These are phyloP conservation scores for Urophycis tenuis DNA, from an alignment of 2,797 vertebrate genomes.

Conservation along the genomic window DNA sequence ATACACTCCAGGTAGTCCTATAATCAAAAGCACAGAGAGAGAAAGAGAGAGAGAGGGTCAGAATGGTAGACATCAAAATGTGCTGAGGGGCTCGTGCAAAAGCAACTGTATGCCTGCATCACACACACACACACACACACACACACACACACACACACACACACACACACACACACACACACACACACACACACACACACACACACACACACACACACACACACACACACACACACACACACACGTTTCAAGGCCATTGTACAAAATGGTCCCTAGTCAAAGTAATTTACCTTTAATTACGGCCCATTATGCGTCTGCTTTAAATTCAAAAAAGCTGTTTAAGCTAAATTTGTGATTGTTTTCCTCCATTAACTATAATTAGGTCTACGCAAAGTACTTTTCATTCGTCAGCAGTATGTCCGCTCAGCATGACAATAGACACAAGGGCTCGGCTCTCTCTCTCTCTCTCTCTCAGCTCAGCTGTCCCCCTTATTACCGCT, in stretches of 20 bases:
- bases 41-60: slow-evolving; percentile 8
- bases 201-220: slow-evolving; percentile 7
- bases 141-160: background rate
- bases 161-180: background rate
- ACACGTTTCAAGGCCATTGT: background rate
- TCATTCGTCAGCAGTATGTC: background rate
- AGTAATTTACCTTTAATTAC: background rate
- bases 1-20: slow-evolving; percentile 95
- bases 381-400: background rate
- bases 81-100: slow-evolving; percentile 7
- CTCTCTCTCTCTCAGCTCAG: too few relatives aligned
- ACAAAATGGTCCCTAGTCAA: background rate
- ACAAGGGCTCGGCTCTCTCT: background rate
- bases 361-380: background rate
- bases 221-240: slow-evolving; percentile 10
- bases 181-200: slow-evolving; percentile 3
- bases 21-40: slow-evolving; percentile 7
- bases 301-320: background rate
- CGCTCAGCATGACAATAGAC: background rate
- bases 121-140: background rate
- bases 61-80: slow-evolving; percentile 16
- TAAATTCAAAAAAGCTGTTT: background rate
- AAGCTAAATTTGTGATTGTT: background rate
- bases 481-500: background rate
- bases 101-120: background rate